Conservation (phyloP, 2,797 vertebrate species). For the Chelon labrosus region DNA sequence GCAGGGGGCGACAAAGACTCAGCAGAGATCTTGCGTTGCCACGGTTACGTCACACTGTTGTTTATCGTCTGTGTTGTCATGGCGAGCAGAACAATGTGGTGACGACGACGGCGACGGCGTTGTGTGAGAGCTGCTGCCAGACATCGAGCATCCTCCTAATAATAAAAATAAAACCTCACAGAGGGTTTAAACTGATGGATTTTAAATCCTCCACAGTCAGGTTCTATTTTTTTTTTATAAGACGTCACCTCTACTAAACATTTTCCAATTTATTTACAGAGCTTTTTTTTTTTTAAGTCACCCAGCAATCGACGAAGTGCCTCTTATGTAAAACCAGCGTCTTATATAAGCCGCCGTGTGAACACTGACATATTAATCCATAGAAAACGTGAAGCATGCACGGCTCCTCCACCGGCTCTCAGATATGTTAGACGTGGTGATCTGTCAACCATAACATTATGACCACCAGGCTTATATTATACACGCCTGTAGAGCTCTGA, state of each 20-base stretch:
- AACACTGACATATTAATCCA: constrained; percentile 20
- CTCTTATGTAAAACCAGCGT: constrained; percentile 29
- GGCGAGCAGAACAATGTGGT: constrained; percentile 34
- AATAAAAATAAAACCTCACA: background rate
- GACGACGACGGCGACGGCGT: background rate
- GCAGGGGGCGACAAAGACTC: constrained; percentile 56
- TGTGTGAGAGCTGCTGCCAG: background rate
- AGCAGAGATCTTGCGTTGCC: constrained; percentile 4
- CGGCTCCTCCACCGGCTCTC: background rate
- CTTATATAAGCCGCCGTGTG: constrained; percentile 33
- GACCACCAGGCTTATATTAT: too few species aligned
- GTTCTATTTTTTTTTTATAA: background rate
- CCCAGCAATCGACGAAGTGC: constrained; percentile 49
- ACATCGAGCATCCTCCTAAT: too few species aligned
- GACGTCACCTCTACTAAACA: background rate
- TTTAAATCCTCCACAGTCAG: background rate
- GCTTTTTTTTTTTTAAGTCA: constrained; percentile 7
- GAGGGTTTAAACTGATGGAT: too few species aligned
- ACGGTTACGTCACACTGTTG: constrained; percentile 64
- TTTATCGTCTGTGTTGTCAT: constrained; percentile 64
- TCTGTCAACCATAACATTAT: too few species aligned
- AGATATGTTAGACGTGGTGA: too few species aligned
- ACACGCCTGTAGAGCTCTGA: too few species aligned
- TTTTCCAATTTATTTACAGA: constrained; percentile 35
- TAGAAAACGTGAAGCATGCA: background rate